Evolutionary conservation across 2,888 invertebrate species (phyloP).

Genomic region (Patella ulyssiponensis): DNA sequence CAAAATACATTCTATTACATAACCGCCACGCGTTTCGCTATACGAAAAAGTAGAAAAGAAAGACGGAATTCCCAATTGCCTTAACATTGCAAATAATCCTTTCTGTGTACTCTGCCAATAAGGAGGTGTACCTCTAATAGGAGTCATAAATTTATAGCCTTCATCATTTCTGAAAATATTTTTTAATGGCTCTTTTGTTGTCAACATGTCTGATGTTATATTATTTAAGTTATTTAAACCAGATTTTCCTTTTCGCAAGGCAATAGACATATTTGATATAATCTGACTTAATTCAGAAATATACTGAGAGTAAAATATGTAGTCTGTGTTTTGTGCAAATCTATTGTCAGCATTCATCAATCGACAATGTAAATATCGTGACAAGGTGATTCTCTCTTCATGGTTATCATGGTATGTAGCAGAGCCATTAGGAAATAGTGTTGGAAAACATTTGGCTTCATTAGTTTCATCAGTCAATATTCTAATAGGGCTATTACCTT

Average conservation of each 20-base stretch:
- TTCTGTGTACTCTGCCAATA: conserved; percentile 25
- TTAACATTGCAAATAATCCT: conserved; percentile 27
- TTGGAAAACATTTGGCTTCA: conserved; percentile 31
- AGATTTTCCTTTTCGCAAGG: conserved; percentile 27
- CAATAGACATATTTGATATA: conserved; percentile 24
- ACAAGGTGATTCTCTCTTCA: conserved; percentile 1
- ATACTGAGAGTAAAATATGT: conserved; percentile 32
- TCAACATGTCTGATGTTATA: conserved; percentile 22
- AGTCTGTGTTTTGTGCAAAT: conserved; percentile 27
- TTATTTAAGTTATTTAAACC: conserved; percentile 5
- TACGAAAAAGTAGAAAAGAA: conserved; percentile 22
- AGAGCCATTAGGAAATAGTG: conserved; percentile 25
- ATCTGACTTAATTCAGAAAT: conserved; percentile 28
- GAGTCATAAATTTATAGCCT: conserved; percentile 18
- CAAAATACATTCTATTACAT: conserved; percentile 21
- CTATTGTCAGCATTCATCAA: conserved; percentile 24
- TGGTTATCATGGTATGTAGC: conserved; percentile 19
- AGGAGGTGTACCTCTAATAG: conserved; percentile 24
- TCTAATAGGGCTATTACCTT: conserved; percentile 28
- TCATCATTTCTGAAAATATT: conserved; percentile 18
- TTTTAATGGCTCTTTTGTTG: conserved; percentile 17
- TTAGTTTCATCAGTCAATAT: conserved; percentile 24
- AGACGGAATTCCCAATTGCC: conserved; percentile 25
- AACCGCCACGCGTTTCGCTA: conserved; percentile 20
- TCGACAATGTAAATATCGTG: conserved; percentile 27